These are phyloP conservation scores for Brenthis hecate DNA, from an alignment of 2,888 invertebrate genomes.

Conservation along the genomic window DNA sequence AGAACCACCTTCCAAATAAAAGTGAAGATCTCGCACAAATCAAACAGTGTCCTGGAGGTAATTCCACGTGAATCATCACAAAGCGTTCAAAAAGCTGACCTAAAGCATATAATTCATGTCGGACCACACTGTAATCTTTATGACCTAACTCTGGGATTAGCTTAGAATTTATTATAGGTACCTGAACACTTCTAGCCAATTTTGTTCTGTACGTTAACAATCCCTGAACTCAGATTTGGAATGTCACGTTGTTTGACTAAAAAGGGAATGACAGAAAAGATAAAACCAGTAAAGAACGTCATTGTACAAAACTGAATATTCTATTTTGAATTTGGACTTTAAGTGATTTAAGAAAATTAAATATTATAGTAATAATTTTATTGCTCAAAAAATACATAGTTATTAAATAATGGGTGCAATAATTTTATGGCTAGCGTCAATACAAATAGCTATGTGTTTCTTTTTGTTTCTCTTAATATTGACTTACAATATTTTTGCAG, in stretches of 20 bases:
- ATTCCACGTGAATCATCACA: conserved; percentile 37
- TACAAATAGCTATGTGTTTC: not conserved
- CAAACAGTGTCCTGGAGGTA: conserved; percentile 23
- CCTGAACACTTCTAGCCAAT: conserved; percentile 46
- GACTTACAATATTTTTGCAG: too few species aligned
- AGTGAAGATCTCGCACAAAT: conserved; percentile 18
- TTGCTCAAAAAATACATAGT: too few species aligned
- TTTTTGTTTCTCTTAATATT: too few species aligned
- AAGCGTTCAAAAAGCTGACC: conserved; percentile 39
- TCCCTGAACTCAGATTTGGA: conserved; percentile 47
- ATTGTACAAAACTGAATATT: too few species aligned
- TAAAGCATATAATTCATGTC: conserved; percentile 43
- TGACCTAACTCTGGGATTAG: conserved; percentile 54
- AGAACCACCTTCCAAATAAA: not conserved
- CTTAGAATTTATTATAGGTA: conserved; percentile 50
- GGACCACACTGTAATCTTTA: conserved; percentile 50
- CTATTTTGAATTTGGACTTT: too few species aligned
- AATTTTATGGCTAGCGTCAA: too few species aligned
- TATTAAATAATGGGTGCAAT: too few species aligned
- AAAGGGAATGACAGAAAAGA: too few species aligned
- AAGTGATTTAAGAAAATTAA: too few species aligned
- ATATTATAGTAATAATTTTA: too few species aligned
- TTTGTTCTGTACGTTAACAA: conserved; percentile 46
- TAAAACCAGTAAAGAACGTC: too few species aligned
- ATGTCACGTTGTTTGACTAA: not conserved